Evolutionary conservation across 2,113 vertebrate genomes (phyloP).

Genomic region (Callospermophilus lateralis): DNA sequence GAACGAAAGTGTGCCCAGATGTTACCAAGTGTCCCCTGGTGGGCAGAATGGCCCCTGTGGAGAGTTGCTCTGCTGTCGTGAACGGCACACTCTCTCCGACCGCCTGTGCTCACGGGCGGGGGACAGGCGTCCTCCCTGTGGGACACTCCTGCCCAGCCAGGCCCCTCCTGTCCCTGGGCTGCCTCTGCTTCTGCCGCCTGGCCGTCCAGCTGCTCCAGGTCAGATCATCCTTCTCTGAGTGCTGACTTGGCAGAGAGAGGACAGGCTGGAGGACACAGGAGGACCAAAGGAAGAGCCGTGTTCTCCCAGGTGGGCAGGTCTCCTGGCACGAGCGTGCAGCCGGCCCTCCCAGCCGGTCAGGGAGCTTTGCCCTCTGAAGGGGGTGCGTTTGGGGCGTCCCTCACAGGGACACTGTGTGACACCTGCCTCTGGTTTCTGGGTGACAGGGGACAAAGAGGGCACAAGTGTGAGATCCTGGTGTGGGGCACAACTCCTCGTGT

Average conservation of each 20-base stretch:
- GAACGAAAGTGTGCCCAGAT: fast-evolving
- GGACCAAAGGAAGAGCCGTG: fast-evolving
- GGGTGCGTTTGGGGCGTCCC: fast-evolving
- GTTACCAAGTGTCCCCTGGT: too few relatives aligned
- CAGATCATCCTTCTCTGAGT: not conserved
- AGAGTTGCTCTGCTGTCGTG: fast-evolving
- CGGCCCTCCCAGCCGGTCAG: not conserved
- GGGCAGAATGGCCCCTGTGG: not conserved
- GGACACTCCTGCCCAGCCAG: not conserved
- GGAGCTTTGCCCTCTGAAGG: not conserved
- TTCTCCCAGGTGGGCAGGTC: not conserved
- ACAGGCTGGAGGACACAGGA: not conserved
- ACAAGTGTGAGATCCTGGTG: fast-evolving
- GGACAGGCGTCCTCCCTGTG: not conserved
- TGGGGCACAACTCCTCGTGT: fast-evolving
- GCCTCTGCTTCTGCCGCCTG: too few relatives aligned
- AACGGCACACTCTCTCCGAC: too few relatives aligned
- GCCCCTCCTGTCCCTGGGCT: not conserved
- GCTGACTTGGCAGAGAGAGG: not conserved
- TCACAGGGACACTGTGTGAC: too few relatives aligned
- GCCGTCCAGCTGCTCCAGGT: too few relatives aligned
- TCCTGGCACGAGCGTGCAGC: fast-evolving
- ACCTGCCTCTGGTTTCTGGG: not conserved
- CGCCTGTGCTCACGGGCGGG: not conserved
- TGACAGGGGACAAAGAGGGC: not conserved